These are phyloP conservation scores for Dreissena polymorpha DNA, from an alignment of 1,140 invertebrate species.

Conservation along the genomic window DNA sequence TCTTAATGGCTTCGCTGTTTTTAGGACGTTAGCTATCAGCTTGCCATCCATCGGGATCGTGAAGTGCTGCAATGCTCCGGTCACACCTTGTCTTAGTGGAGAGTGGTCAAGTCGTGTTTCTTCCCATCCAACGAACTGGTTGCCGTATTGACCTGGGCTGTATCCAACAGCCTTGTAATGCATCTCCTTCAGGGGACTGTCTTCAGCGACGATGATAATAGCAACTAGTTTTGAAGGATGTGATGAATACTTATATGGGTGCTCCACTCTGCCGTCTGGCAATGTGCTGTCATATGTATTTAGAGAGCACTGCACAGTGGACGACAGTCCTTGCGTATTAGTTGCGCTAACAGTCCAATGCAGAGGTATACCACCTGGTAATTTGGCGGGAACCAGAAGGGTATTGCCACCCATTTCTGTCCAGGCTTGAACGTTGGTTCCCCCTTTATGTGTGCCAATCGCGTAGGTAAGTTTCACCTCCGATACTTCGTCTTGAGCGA, in stretches of 20 bases:
- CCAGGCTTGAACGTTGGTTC: slow-evolving; percentile 29
- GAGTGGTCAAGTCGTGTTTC: slow-evolving; percentile 28
- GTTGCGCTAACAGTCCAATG: slow-evolving; percentile 32
- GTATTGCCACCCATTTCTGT: slow-evolving; percentile 29
- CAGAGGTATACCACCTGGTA: slow-evolving; percentile 37
- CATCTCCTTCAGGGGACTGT: slow-evolving; percentile 25
- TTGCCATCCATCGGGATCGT: slow-evolving; percentile 32
- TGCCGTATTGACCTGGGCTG: slow-evolving; percentile 35
- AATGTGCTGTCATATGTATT: slow-evolving; percentile 39
- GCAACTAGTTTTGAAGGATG: slow-evolving; percentile 28
- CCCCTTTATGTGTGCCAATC: slow-evolving; percentile 43
- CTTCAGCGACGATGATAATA: slow-evolving; percentile 24
- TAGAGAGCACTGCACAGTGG: slow-evolving; percentile 20
- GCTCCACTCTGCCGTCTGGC: slow-evolving; percentile 36
- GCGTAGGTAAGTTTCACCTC: slow-evolving; percentile 33
- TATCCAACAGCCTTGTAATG: slow-evolving; percentile 41
- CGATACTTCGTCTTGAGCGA: slow-evolving; percentile 35
- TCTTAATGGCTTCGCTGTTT: neutral
- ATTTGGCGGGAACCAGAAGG: slow-evolving; percentile 21
- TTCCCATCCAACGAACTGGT: slow-evolving; percentile 33
- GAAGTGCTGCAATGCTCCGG: slow-evolving; percentile 37
- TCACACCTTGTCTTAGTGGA: neutral
- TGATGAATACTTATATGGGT: slow-evolving; percentile 22
- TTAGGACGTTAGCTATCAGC: slow-evolving; percentile 6
- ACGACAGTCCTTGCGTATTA: slow-evolving; percentile 29